phyloP scores from a whole-genome alignment of 2,797 vertebrate species.

The Anabas testudineus region DNA sequence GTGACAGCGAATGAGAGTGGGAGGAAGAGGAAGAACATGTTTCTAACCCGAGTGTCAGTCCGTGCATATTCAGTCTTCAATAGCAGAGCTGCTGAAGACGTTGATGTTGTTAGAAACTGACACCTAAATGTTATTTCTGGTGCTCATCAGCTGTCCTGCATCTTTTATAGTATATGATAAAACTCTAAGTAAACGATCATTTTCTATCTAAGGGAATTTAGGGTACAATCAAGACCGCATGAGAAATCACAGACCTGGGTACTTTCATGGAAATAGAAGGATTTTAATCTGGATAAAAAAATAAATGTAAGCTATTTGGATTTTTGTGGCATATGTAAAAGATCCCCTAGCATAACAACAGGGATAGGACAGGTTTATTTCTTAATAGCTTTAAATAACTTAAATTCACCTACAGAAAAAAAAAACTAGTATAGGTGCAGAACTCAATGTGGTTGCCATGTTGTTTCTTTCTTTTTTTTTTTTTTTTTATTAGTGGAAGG shows the following conservation, averaged over 20 bases:
- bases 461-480: conserved; percentile 28
- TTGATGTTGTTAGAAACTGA: conserved; percentile 60
- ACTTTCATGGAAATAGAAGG: conserved; percentile 4
- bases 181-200: conserved; percentile 44
- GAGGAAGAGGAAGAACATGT: conserved; percentile 47
- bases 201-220: conserved; percentile 39
- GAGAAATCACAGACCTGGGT: conserved; percentile 12
- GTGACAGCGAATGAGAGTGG: conserved; percentile 39
- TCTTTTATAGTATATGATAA: conserved; percentile 32
- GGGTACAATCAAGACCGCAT: conserved; percentile 6
- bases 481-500: conserved; percentile 37
- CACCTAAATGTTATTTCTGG: conserved; percentile 43
- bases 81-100: conserved; percentile 37
- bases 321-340: conserved; percentile 30
- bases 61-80: conserved; percentile 48
- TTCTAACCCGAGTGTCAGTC: conserved; percentile 60
- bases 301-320: conserved; percentile 25
- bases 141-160: conserved; percentile 28
- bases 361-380: background rate
- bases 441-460: conserved; percentile 35
- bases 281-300: conserved; percentile 43
- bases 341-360: conserved; percentile 3
- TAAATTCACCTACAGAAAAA: conserved; percentile 23
- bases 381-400: conserved; percentile 46
- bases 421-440: conserved; percentile 24